These are phyloP conservation scores for Pseudorhombus dupliciocellatus DNA, from an alignment of 2,113 vertebrate species.

Conservation along the genomic window DNA sequence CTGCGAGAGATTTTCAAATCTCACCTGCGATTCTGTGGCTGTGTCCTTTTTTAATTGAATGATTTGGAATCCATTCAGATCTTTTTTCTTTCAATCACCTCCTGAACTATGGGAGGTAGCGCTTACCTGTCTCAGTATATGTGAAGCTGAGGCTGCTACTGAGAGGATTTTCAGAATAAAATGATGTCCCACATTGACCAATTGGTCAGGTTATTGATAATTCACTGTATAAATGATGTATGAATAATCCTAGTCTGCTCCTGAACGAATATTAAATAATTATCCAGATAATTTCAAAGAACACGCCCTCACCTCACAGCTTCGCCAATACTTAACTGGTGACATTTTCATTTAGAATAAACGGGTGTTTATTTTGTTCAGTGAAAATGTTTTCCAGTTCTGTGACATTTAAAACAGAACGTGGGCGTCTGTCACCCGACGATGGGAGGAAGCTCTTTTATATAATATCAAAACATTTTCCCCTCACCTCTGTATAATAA, in stretches of 20 bases:
- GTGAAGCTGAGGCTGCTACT: too few species aligned
- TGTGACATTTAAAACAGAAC: background rate
- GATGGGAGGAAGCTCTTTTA: background rate
- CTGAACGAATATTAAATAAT: too few species aligned
- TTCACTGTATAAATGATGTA: background rate
- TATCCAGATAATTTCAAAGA: background rate
- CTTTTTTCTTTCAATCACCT: background rate
- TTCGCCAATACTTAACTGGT: background rate
- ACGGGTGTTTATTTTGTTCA: background rate
- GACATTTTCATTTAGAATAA: background rate
- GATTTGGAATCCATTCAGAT: background rate
- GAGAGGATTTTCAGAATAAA: background rate
- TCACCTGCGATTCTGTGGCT: background rate
- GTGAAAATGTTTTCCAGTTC: background rate
- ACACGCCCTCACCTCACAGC: background rate
- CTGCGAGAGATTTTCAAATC: background rate
- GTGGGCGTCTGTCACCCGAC: constrained; percentile 4
- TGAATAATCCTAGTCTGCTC: background rate
- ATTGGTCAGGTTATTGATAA: background rate
- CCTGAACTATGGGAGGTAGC: too few species aligned
- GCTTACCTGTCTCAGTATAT: background rate
- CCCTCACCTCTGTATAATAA: background rate
- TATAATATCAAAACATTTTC: background rate
- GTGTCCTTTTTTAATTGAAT: background rate
- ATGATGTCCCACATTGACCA: background rate